These are phyloP conservation scores for Byasa hedistus DNA, from an alignment of 2,888 invertebrate species.

Conservation along the genomic window DNA sequence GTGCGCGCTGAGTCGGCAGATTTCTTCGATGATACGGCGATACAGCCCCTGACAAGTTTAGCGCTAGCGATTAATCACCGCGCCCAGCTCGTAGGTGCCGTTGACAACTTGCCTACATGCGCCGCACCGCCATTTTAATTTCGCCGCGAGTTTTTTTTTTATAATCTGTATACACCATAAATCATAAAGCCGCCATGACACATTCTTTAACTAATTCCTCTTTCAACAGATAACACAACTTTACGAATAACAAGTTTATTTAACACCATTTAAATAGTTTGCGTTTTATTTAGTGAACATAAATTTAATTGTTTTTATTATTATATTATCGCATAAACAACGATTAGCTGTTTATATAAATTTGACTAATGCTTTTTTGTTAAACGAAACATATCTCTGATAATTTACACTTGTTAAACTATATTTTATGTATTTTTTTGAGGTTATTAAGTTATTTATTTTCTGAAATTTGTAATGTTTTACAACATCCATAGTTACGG, in stretches of 20 bases:
- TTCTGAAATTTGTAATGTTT: too few species aligned
- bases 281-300: background rate
- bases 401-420: too few species aligned
- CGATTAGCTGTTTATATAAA: too few species aligned
- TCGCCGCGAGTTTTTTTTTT: constrained; percentile 34
- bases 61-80: constrained; percentile 44
- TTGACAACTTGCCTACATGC: constrained; percentile 46
- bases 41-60: constrained; percentile 43
- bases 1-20: constrained; percentile 33
- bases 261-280: background rate
- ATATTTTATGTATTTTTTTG: too few species aligned
- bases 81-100: constrained; percentile 39
- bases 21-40: constrained; percentile 35
- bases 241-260: background rate
- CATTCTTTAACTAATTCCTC: constrained; percentile 14
- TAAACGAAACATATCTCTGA: too few species aligned
- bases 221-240: constrained; percentile 7
- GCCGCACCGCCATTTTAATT: constrained; percentile 42
- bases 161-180: constrained; percentile 32
- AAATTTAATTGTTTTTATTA: background rate
- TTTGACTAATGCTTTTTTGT: too few species aligned
- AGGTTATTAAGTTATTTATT: too few species aligned
- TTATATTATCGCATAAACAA: too few species aligned
- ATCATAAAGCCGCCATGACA: constrained; percentile 29
- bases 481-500: too few species aligned